These are phyloP conservation scores for Panthera uncia DNA, from an alignment of 2,113 vertebrate genomes.

Conservation along the genomic window DNA sequence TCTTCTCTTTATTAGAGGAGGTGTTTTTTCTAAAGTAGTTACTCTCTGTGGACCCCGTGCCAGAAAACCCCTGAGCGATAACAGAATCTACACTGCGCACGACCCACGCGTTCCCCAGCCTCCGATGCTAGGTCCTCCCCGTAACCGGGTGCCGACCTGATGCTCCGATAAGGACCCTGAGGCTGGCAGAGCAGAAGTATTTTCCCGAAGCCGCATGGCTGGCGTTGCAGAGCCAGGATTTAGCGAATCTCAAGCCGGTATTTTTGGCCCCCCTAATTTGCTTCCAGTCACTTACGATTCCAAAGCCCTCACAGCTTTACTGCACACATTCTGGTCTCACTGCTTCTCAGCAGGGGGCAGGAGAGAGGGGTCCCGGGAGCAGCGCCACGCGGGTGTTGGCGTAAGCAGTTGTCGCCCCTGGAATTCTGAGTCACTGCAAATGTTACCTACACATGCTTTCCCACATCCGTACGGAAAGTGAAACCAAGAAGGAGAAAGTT, in stretches of 20 bases:
- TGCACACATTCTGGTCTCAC: rapidly evolving
- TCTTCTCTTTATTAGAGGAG: background rate
- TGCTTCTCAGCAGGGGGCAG: background rate
- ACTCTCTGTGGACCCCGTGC: background rate
- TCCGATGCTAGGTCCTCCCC: background rate
- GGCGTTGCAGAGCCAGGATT: background rate
- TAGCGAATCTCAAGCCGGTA: rapidly evolving
- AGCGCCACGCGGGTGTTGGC: rapidly evolving
- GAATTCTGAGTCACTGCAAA: rapidly evolving
- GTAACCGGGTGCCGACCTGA: rapidly evolving
- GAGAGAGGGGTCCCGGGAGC: background rate
- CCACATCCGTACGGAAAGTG: background rate
- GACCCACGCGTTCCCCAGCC: rapidly evolving
- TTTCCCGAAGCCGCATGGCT: background rate
- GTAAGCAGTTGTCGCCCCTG: rapidly evolving
- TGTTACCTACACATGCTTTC: rapidly evolving
- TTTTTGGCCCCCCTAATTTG: background rate
- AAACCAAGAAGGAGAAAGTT: background rate
- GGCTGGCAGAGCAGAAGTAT: background rate
- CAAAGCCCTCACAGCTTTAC: background rate
- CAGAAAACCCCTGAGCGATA: no score
- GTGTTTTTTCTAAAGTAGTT: background rate
- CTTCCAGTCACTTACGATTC: background rate
- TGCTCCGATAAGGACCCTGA: rapidly evolving
- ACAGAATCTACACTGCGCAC: no score